Base-by-base conservation (phyloP, 2,888 invertebrate genomes). In the Lasius fuliginosus region DNA sequence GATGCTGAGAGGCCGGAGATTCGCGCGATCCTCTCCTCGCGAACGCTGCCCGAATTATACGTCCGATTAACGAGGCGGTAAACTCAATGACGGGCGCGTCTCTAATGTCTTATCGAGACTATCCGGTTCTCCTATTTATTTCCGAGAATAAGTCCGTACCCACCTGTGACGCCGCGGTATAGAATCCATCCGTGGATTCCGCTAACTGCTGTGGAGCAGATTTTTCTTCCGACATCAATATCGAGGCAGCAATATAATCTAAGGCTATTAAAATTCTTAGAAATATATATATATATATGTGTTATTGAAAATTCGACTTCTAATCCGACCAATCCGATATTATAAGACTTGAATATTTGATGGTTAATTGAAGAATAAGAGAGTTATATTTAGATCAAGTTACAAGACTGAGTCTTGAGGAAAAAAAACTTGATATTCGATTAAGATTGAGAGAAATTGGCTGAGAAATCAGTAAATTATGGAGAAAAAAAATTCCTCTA, bases 1-100 rank as follows among this genome's bases (percentile, higher is more conserved):
- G 89, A 90, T 87, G 82, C 84, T 68, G 65, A 53, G n/a, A 53
- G n/a, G 49, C 4, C 85, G 73, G 56, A 58, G 62, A 60, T 67
- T 58, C 40, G 76, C 49, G n/a, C 56, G 23, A 58, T 77, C 65
- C 36, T 60, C 15, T 18, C 12, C 49, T 23, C 4, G 12, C 27
- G n/a, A 36, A 67, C 27, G 53, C 23, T 5, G 49, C n/a, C 40
- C 18, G 8, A n/a, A 76, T 36, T 3, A 5, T 33, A 56, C 18
- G n/a, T 12, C n/a, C 30, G 30, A 40, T 42, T 56, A 77, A 77
- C 53, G 5, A 56, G 27, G 4, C 1, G 53, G 1, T 67, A 23
- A 27, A 42, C 3, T 30, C 40, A 27, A 42, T n/a, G 40, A 12
- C n/a, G 23, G 23, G 23, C 36, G 18, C 23, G 40, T 23, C 11